Percentiles rank a stretch among this genome's conserved stretches.
Conservation (phyloP, 2,113 vertebrate genomes). For the Galemys pyrenaicus region DNA sequence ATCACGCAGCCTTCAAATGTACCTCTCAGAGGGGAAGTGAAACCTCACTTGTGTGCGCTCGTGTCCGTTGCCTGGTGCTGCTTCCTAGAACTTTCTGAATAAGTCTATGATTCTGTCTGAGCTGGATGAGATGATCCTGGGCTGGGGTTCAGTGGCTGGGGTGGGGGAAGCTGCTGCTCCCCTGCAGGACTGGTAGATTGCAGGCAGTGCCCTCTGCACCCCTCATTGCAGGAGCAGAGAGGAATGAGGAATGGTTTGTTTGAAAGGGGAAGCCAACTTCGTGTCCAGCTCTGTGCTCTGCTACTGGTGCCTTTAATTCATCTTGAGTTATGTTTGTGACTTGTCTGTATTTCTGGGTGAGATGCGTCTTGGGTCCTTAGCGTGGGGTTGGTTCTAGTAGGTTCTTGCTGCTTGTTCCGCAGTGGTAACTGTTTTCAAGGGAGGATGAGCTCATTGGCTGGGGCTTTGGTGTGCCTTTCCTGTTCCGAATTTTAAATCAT, state of each 20-base stretch:
- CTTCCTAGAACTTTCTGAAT: background rate
- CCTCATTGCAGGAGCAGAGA: accelerated
- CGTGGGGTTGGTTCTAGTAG: background rate
- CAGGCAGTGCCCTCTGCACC: background rate
- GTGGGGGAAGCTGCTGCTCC: background rate
- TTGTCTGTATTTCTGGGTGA: background rate
- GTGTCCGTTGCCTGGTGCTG: accelerated
- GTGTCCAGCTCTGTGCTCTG: conserved; percentile 57
- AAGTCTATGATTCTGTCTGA: too few relatives aligned
- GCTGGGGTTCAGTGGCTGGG: background rate
- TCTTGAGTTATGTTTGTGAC: conserved; percentile 61
- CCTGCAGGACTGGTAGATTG: background rate
- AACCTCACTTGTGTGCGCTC: background rate
- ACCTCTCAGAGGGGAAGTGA: background rate
- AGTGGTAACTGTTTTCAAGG: background rate
- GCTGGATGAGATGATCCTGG: background rate
- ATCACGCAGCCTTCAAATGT: background rate
- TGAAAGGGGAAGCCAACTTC: background rate
- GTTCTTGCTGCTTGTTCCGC: background rate
- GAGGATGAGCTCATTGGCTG: background rate
- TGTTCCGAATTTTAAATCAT: background rate
- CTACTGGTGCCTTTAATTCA: conserved; percentile 37
- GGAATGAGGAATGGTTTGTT: conserved; percentile 49
- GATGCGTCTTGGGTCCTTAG: background rate
- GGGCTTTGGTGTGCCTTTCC: background rate